Conservation (phyloP, 2,113 vertebrate genomes). For the Oplegnathus fasciatus region DNA sequence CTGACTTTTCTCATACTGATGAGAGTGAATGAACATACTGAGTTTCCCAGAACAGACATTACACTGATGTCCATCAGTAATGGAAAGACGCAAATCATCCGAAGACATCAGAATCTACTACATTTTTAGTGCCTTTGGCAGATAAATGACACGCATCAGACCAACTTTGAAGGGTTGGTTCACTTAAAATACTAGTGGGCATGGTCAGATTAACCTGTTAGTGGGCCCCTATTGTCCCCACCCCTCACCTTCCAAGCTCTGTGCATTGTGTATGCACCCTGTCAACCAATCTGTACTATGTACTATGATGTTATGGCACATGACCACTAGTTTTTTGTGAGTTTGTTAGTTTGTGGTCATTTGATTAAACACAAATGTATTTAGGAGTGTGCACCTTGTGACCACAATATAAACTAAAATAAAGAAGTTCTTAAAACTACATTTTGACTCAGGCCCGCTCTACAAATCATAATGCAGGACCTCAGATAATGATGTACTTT, state of each 20-base stretch:
- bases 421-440: background rate
- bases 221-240: no score
- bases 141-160: background rate
- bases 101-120: background rate
- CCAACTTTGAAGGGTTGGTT: background rate
- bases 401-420: background rate
- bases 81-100: background rate
- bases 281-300: no score
- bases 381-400: background rate
- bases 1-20: background rate
- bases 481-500: no score
- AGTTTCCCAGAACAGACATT: no score
- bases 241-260: no score
- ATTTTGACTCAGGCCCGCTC: no score
- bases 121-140: background rate
- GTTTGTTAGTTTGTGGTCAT: background rate
- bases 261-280: no score
- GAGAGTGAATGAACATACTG: background rate
- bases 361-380: background rate
- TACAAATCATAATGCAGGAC: no score
- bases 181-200: background rate
- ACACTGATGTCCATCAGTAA: background rate
- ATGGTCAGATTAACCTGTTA: no score
- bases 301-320: no score
- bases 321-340: no score